Evolutionary conservation across 2,113 vertebrate genomes (phyloP), one percentile per base, ranked within the genome.

Genomic region (Campylomormyrus numenius): DNA sequence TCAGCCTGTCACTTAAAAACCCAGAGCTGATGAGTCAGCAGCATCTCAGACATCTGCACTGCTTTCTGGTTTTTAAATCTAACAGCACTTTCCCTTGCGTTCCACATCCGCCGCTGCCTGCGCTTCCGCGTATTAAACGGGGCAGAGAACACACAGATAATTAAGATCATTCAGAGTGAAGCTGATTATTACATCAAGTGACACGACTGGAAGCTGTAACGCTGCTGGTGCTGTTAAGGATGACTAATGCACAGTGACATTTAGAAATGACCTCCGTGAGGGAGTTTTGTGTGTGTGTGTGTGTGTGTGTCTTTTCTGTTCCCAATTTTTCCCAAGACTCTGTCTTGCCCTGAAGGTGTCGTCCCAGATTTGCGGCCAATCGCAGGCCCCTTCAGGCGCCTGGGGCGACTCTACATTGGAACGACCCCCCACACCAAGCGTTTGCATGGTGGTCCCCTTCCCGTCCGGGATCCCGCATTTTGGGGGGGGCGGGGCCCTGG

Each of bases 141-240:
- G 66, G n/a, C 48, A 21, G 66, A 46, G 42, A 48, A 70, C 66
- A 31, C n/a, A 31, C 46, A 45, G 87, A 46, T 46, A 85, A 85
- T 46, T 85, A 85, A 88, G 56, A 88, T 39, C 19, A 88, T 21
- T 50, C 52, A 45, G 17, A 66, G 31, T 66, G 31, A 19, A 35
- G 74, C 31, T 80, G 66, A 42, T 88, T 19, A 92, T 93, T 80
- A 70, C 88, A 39, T 77, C 31, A 83, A 35, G 56, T 80, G 88
- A 80, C 88, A 80, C 92, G 93, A 46, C 27, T 56, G 27, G 62
- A 88, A 70, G 13, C 62, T 70, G 35, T 13, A 35, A 52, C 31
- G 8, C 88, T 89, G 74, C 74, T 39, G 74, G 27, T 89, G 21
- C 70, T 49, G 31, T 84, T 89, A 74, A 45, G 74, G 49, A 27